Evolutionary conservation across 53 echinoderm and acorn worm genomes (phyloP), one percentile per base, ranked within the genome.

Genomic region (Paracentrotus lividus): DNA sequence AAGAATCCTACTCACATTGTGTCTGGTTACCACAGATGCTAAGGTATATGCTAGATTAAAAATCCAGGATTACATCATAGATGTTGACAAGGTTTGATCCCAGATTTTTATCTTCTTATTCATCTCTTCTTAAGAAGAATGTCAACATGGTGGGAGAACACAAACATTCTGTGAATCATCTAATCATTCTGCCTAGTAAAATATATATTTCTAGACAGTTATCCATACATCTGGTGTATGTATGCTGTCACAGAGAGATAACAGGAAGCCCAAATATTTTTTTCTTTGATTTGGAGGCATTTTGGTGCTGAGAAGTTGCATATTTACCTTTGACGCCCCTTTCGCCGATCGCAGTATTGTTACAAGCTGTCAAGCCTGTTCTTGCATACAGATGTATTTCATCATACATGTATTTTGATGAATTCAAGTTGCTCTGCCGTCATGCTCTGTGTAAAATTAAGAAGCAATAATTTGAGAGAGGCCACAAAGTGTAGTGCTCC

Each of bases 241-340:
- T 43, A 81, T 34, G 81, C 45, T 81, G 81, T 81, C 81, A 81
- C 21, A 44, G 81, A 81, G 45, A 20, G 81, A 81, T 45, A 49
- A 44, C n/a, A 43, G 45, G 44, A 26, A 81, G n/a, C 23, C n/a
- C n/a, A n/a, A n/a, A 43, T 44, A 81, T 44, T 2, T 12, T 81
- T 44, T 44, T 66, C 8, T 0, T 66, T 66, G 31, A 66, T 31
- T 66, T 81, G 81, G 24, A 1, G n/a, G 81, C 8, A 43, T 81
- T 81, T 81, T 81, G 8, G 81, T 81, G n/a, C 43, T 81, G 13
- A 81, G 44, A 44, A 42, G 21, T 81, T 44, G 81, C 42, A 81
- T 81, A 44, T 81, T 81, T 81, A 81, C 81, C 81, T 44, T 81
- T 42, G 81, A 81, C n/a, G 81, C 81, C 81, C 43, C 8, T 81